Percentiles rank a stretch among this genome's conserved stretches.
Conservation (phyloP, 1,140 invertebrate species). For the Nasonia giraulti region DNA sequence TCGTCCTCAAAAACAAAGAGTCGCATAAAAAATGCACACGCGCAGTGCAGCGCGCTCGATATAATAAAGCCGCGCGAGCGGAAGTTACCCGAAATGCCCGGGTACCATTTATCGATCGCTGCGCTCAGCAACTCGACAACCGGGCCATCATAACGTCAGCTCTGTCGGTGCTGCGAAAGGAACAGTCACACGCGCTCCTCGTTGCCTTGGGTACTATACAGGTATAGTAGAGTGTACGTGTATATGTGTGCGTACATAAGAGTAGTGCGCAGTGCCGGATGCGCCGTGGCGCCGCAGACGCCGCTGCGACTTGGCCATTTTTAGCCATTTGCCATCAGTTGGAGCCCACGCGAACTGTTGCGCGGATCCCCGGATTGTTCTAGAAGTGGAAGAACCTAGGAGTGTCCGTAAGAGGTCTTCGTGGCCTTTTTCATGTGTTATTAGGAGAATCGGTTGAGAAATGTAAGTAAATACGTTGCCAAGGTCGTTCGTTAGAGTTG, state of each 20-base stretch:
- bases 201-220: too few species aligned
- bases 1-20: background rate
- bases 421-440: background rate
- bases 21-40: background rate
- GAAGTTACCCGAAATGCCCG: constrained; percentile 14
- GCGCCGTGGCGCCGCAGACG: background rate
- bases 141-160: background rate
- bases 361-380: background rate
- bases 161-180: too few species aligned
- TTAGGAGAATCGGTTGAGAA: background rate
- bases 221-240: too few species aligned
- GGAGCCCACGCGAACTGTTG: background rate
- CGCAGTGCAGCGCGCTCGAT: background rate
- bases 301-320: constrained; percentile 53
- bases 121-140: too few species aligned
- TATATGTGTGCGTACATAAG: too few species aligned
- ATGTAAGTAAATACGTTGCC: background rate
- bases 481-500: too few species aligned
- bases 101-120: constrained; percentile 63
- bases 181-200: too few species aligned
- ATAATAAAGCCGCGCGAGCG: constrained; percentile 7
- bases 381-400: too few species aligned
- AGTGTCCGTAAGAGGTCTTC: too few species aligned
- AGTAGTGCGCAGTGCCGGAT: background rate
- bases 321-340: constrained; percentile 49